Conservation (phyloP, 2,113 vertebrate species). For the Thymallus thymallus region DNA sequence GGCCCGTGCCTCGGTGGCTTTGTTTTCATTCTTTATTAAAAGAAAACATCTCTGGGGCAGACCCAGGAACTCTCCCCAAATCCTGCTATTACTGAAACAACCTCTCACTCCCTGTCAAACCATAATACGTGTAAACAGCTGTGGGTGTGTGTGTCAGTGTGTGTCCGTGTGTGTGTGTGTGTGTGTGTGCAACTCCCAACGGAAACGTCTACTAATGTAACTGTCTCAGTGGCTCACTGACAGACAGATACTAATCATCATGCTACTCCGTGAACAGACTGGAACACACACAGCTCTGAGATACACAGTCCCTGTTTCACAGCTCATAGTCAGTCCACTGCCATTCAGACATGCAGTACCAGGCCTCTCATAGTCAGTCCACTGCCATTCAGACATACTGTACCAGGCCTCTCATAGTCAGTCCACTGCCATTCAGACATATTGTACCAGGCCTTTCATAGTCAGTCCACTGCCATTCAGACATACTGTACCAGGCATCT, state of each 20-base stretch:
- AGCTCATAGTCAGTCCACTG: too few species aligned
- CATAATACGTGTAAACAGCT: constrained; percentile 12
- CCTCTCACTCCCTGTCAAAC: background rate
- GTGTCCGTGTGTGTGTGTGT: background rate
- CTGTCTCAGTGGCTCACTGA: background rate
- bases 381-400: background rate
- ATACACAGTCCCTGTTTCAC: background rate
- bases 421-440: too few species aligned
- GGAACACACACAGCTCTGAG: background rate
- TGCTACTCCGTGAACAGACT: background rate
- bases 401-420: too few species aligned
- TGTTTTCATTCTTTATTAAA: constrained; percentile 42
- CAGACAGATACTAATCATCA: background rate
- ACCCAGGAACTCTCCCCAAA: constrained; percentile 21
- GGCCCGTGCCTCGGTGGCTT: too few species aligned
- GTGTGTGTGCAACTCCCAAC: too few species aligned
- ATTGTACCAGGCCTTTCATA: too few species aligned
- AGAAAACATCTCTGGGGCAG: constrained; percentile 40
- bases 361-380: background rate
- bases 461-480: too few species aligned
- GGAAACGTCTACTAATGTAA: background rate
- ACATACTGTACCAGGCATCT: too few species aligned
- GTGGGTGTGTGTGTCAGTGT: background rate
- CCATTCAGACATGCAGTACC: too few species aligned
- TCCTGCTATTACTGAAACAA: constrained; percentile 9